Conservation (phyloP, 2,113 vertebrate species). For the Poecile atricapillus region DNA sequence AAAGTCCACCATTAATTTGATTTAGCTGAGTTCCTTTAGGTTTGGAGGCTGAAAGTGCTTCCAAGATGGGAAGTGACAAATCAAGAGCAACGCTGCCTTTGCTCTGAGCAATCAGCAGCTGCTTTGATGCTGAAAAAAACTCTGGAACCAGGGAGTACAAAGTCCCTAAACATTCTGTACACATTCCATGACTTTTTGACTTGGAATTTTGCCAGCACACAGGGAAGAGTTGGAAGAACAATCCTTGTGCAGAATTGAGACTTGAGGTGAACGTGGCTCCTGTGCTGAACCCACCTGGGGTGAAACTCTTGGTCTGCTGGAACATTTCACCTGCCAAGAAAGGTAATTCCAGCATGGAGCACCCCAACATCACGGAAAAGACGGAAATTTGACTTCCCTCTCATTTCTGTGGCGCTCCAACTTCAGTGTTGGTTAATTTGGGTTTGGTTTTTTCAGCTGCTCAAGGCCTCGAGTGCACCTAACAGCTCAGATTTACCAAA, state of each 20-base stretch:
- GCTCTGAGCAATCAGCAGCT: not conserved
- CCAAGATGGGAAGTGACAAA: not conserved
- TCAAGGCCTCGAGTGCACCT: not conserved
- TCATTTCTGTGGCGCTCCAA: not conserved
- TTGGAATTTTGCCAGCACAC: not conserved
- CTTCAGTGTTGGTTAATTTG: not conserved
- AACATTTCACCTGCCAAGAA: not conserved
- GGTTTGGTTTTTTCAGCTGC: not conserved
- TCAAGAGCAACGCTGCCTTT: not conserved
- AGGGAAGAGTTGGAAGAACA: not conserved
- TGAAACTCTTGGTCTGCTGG: accelerated
- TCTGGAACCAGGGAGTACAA: not conserved
- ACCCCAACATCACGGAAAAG: accelerated
- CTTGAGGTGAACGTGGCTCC: accelerated
- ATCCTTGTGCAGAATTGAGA: accelerated
- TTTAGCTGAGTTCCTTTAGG: not conserved
- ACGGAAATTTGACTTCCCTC: not conserved
- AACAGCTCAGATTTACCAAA: not conserved
- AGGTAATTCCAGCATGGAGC: not conserved
- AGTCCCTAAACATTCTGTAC: accelerated
- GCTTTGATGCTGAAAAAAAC: not conserved
- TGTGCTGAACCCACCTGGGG: accelerated
- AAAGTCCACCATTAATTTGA: not conserved
- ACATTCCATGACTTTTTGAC: not conserved
- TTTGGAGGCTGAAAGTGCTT: not conserved